A percentile compares a stretch with the other conserved stretches of the same genome.
Conservation (phyloP, 1,140 invertebrate species). For the Thrips palmi region DNA sequence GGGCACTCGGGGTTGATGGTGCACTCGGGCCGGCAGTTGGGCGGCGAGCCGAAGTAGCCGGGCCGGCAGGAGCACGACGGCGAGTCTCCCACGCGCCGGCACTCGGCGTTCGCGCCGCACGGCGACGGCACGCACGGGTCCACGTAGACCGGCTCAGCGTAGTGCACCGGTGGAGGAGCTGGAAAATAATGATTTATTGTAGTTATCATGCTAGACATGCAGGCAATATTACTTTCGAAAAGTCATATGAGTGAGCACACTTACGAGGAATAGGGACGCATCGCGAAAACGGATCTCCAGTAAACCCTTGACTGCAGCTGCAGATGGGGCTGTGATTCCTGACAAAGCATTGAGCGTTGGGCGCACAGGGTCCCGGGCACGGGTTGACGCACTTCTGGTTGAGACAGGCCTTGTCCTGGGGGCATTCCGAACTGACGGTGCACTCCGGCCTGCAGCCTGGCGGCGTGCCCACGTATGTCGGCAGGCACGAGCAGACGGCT, state of each 20-base stretch:
- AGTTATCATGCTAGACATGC: too few relatives aligned
- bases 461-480: constrained; percentile 25
- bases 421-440: constrained; percentile 27
- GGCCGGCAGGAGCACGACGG: constrained; percentile 39
- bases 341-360: constrained; percentile 42
- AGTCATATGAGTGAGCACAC: constrained; percentile 1
- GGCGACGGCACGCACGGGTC: constrained; percentile 40
- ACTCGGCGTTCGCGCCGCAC: constrained; percentile 43
- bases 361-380: constrained; percentile 31
- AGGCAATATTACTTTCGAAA: too few relatives aligned
- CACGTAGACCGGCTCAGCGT: constrained; percentile 16
- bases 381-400: constrained; percentile 31
- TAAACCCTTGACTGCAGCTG: constrained; percentile 39
- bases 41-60: constrained; percentile 35
- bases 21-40: constrained; percentile 45
- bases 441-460: constrained; percentile 31
- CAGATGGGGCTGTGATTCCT: constrained; percentile 62
- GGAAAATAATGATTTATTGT: not conserved
- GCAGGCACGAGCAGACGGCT: constrained; percentile 31
- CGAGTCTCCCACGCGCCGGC: constrained; percentile 32
- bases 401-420: constrained; percentile 24
- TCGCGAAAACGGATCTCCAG: constrained; percentile 48
- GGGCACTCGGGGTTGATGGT: constrained; percentile 42
- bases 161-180: too few relatives aligned
- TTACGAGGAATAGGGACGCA: constrained; percentile 19